Percentiles rank a stretch among this genome's conserved stretches.
Conservation (phyloP, 2,888 invertebrate genomes). For the Fissipunctia ypsillon region DNA sequence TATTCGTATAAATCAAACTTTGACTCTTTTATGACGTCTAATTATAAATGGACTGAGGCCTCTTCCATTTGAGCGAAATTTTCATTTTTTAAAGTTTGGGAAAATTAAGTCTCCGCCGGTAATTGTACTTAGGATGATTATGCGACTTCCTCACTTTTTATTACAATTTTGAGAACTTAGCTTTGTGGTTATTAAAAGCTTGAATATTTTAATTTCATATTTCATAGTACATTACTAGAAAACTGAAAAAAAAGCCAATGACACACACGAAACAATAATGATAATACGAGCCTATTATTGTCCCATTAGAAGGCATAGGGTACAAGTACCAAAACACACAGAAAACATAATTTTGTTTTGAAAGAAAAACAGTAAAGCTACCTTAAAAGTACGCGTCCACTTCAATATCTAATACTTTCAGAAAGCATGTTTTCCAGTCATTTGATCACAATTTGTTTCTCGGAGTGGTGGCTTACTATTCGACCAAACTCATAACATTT, state of each 20-base stretch:
- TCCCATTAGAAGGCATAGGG: too few relatives aligned
- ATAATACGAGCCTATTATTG: neutral
- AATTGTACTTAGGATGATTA: constrained; percentile 28
- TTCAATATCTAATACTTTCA: constrained; percentile 14
- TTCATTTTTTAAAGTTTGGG: constrained; percentile 10
- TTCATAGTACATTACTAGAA: neutral
- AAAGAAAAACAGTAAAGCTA: neutral
- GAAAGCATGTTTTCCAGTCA: constrained; percentile 16
- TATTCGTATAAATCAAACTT: constrained; percentile 53
- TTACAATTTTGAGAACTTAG: constrained; percentile 10
- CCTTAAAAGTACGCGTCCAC: neutral
- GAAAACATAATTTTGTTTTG: neutral
- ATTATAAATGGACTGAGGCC: constrained; percentile 36
- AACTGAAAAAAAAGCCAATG: neutral
- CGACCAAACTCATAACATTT: constrained; percentile 48
- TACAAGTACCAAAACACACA: too few relatives aligned
- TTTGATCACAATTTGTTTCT: constrained; percentile 51
- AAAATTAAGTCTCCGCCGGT: constrained; percentile 15
- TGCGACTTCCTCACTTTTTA: constrained; percentile 14
- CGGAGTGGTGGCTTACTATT: constrained; percentile 42
- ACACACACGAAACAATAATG: neutral
- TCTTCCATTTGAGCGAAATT: constrained; percentile 26
- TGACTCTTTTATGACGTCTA: constrained; percentile 40
- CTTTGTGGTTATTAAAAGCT: neutral
- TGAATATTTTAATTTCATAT: neutral